Base-by-base conservation (phyloP, 2,797 vertebrate genomes). In the Manis crassicaudata region DNA sequence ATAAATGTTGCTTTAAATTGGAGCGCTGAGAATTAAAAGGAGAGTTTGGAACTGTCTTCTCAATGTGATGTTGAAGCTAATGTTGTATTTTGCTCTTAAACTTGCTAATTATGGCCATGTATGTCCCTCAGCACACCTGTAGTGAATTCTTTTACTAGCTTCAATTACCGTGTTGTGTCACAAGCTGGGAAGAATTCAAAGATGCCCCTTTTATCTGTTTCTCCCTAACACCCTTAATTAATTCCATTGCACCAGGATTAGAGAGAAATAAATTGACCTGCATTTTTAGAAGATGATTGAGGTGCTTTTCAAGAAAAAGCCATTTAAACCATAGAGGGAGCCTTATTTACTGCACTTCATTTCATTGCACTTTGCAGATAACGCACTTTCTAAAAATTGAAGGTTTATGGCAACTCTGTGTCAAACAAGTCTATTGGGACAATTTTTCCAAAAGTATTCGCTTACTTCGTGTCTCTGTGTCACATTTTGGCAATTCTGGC, bases 51-150 rank as follows among this genome's bases (percentile, higher is more conserved):
- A 58, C 2, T 93, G 29, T 60, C 52, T 88, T 88, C 40, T 43
- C 23, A 94, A 91, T 88, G 86, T 89, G 86, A n/a, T 29, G 23
- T 32, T 56, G 90, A 94, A 95, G n/a, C 20, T 92, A 95, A 96
- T 88, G 9, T 21, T 40, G 2, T 17, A 43, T 27, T 96, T 97
- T 84, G 50, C 75, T 91, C 37, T 72, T 73, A 54, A 58, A 65
- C 58, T 63, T 87, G 54, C 85, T 97, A 87, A 96, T 96, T 92
- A 72, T 54, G 79, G 68, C 72, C 80, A 72, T 35, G 10, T 23
- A 72, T 89, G 68, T 88, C 70, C 67, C 18, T 88, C 29, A 54
- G 65, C n/a, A 82, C 2, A 20, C 32, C 35, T 73, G 72, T 20
- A 27, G 67, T 67, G 95, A 92, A 96, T 92, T 94, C 65, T 92